Base-by-base conservation (phyloP, 92 coral and sea anemone genomes). In the Phymanthus crucifer region DNA sequence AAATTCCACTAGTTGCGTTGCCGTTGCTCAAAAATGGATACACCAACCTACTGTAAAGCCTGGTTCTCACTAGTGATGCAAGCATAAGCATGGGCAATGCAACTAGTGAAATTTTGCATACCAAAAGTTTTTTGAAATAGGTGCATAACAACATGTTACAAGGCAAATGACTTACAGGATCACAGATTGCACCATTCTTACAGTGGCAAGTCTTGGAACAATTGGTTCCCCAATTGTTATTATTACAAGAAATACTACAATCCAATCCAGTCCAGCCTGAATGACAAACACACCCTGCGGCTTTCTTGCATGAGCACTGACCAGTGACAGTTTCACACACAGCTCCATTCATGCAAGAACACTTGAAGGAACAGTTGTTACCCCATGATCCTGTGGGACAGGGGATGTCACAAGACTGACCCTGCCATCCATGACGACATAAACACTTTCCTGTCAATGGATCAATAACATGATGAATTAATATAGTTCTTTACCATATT, bases 341-440 rank as follows among this genome's bases (percentile, higher is more conserved):
- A 18, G 98, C 93, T 46, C 93, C 97, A 72, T 92, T 78, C 26
- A 76, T 50, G 85, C 99, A 95, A 13, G 66, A 56, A 56, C 99
- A 95, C 14, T 77, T 84, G 27, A 50, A 64, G 12, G 89, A 52
- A 74, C 99, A 95, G 40, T 87, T 89, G 29, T 56, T 34, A 37
- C 99, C 99, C 99, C 99, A 95, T 71, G 75, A 79, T 4, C 88
- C 90, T 71, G 74, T 76, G 27, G 71, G 80, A 80, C 99, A 95
- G 48, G 88, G 89, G 76, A 72, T 76, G 85, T 87, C 84, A 82
- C 99, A 95, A 45, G 78, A 73, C 76, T 50, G 66, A 68, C 99
- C 98, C 66, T 80, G 65, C 88, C 89, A 90, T 27, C 99, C 99
- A 71, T 82, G 72, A 7, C 54, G 34, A 72, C 99, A 95, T 0